Evolutionary conservation across 2,797 vertebrate species (phyloP).

Genomic region (Smutsia gigantea): DNA sequence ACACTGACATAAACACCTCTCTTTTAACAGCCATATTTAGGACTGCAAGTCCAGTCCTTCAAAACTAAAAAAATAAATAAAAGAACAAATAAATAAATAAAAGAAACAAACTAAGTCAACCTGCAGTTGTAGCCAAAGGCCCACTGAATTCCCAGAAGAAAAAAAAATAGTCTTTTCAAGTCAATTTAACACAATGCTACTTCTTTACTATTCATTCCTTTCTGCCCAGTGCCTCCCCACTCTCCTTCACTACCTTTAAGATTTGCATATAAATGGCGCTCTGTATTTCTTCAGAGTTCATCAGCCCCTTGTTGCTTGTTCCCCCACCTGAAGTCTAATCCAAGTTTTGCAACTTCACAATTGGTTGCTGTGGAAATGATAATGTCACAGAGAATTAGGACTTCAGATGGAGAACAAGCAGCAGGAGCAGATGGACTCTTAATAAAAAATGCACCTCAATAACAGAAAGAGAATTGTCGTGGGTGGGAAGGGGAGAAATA

Average conservation of each 20-base stretch:
- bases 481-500: neutral
- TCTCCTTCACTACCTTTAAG: neutral
- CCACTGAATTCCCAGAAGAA: neutral
- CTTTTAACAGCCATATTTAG: neutral
- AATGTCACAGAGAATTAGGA: constrained; percentile 83
- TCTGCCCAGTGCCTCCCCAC: neutral
- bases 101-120: neutral
- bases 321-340: constrained; percentile 81
- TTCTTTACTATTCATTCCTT: neutral
- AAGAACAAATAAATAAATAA: neutral
- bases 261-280: constrained; percentile 70
- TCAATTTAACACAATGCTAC: neutral
- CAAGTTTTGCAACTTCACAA: constrained; percentile 79
- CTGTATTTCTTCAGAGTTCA: constrained; percentile 47
- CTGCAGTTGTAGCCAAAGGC: neutral
- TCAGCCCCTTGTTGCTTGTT: constrained; percentile 65
- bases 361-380: constrained; percentile 82
- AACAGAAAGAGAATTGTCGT: neutral
- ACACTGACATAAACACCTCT: too few relatives aligned
- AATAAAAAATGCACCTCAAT: constrained; percentile 69
- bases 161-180: neutral
- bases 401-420: constrained; percentile 64
- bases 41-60: neutral
- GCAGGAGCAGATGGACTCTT: constrained; percentile 72
- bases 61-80: neutral